Base-by-base conservation (phyloP, 92 coral and sea anemone genomes). In the Galaxea fascicularis region DNA sequence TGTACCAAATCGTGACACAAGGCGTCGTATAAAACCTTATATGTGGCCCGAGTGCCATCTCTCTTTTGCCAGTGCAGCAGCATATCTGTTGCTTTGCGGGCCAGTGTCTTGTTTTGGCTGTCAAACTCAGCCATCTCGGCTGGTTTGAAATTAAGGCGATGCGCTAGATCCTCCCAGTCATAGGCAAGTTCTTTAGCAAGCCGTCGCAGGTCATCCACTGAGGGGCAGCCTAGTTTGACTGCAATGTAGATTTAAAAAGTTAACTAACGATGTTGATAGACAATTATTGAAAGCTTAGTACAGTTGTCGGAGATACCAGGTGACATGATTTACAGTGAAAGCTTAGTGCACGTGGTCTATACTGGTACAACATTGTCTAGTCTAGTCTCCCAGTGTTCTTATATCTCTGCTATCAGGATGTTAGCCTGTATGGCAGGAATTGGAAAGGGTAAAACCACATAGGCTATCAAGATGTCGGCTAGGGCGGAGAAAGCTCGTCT, bases 181-280 rank as follows among this genome's bases (percentile, higher is more conserved):
- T 27, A 44, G 10, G 14, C 26, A 54, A 74, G 64, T 6, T 5
- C 0, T 14, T 5, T 17, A 0, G 64, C 27, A 18, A 74, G 65
- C 22, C 10, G 13, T 16, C 28, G 63, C 26, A 74, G 10, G 0
- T 74, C 78, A 8, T 53, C 65, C 13, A 16, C 64, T 51, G 15
- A 14, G 13, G 78, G 78, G 15, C 31, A 17, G 75, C 75, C 75
- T 4, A 20, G 18, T 39, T 71, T 71, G 18, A 71, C 78, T 74
- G 60, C 22, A 24, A 26, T 14, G 14, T 35, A 35, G 41, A 35
- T 35, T 35, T 2, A 2, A 35, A 6, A 35, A 35, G 6, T 35
- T 35, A 35, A 35, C 6, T 35, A 35, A 35, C 3, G 41, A 35
- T 35, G 41, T 35, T 35, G 6, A 35, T 35, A 35, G 6, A 35